Base-by-base conservation (phyloP, 2,113 vertebrate species). In the Axis porcinus region DNA sequence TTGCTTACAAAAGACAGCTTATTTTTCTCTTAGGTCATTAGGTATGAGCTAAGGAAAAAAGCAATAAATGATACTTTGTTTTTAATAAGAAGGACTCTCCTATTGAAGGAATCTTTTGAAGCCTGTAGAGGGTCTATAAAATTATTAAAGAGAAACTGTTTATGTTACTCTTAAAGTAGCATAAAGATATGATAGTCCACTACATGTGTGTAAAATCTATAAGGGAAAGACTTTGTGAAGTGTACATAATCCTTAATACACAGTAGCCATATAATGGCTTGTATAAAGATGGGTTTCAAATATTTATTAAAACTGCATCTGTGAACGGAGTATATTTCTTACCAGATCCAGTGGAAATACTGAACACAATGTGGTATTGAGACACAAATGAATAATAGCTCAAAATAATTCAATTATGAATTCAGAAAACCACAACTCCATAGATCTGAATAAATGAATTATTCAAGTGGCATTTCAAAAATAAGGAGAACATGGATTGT, bases 1-100 rank as follows among this genome's bases (percentile, higher is more conserved):
- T 62, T 88, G 94, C 76, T 70, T 97, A 88, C 97, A 98, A 67
- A 95, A 67, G 13, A 86, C 9, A 62, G 10, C 58, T 83, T 50
- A 11, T 55, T 81, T 97, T 89, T 45, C 33, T 81, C 27, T 5
- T 57, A 21, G 3, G 43, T 82, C 88, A 62, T 70, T 83, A 57
- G 15, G 74, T 88, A 45, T 23, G 50, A 76, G 27, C n/a, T 83
- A 84, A 79, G 10, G 13, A 9, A 27, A 82, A 86, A 88, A 50
- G 21, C 25, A 19, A 21, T 19, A 67, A 3, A 58, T 27, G 25
- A 57, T 67, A 40, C 21, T 45, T 62, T 33, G 30, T 27, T 50
- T 76, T 54, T 62, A 79, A 45, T 2, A 30, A 15, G 17, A 89
- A 60, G 1, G 0, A 91, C 43, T 30, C 2, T 50, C 2, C 40